Percentiles rank a stretch among this genome's conserved stretches.
These are phyloP conservation scores for Sylvilagus bachmani DNA, from an alignment of 2,113 vertebrate genomes.

Conservation along the genomic window DNA sequence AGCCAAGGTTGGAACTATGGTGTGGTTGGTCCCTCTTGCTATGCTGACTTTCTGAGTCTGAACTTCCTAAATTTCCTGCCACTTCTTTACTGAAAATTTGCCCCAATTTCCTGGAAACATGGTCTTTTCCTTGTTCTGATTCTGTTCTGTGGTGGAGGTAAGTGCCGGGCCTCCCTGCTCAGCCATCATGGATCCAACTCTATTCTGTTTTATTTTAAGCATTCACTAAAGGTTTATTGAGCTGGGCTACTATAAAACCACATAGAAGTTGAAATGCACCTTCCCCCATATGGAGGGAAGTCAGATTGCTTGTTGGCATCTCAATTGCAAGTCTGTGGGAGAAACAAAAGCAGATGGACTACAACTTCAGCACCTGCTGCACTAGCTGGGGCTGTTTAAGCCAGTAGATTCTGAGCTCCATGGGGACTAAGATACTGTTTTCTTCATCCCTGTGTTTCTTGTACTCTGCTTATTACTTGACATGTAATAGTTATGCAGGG, in stretches of 20 bases:
- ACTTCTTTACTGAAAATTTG: no score
- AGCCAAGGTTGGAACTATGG: no score
- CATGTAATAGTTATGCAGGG: background rate
- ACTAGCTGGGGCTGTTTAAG: background rate
- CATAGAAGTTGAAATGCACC: background rate
- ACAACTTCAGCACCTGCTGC: background rate
- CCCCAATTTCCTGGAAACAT: no score
- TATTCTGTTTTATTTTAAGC: background rate
- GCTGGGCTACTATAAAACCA: background rate
- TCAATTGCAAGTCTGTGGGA: background rate
- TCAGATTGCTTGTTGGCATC: background rate
- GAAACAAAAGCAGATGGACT: background rate
- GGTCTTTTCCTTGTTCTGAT: no score
- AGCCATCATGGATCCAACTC: no score
- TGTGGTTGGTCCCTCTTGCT: no score
- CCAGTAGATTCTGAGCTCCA: background rate
- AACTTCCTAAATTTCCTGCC: no score
- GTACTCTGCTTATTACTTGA: no score
- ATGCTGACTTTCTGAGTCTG: no score
- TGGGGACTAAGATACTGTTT: background rate
- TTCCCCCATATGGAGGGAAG: background rate
- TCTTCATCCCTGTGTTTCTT: background rate
- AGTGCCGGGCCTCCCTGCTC: no score
- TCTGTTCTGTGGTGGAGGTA: no score
- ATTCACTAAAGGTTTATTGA: background rate